phyloP scores from a whole-genome alignment of 2,113 vertebrate genomes.

The Ciconia boyciana region DNA sequence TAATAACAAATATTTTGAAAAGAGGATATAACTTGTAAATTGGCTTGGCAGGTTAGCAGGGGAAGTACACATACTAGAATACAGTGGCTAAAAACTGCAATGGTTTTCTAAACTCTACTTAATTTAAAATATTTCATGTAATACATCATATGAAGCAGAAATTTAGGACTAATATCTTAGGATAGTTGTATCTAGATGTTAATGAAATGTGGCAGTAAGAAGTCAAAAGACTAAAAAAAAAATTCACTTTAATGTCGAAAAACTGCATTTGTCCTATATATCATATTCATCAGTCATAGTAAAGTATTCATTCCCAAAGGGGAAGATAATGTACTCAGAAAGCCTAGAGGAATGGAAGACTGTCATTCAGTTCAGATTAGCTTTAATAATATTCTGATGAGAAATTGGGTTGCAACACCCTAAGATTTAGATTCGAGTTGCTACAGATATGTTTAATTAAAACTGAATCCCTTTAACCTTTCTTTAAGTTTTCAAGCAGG shows the following conservation, averaged over 20 bases:
- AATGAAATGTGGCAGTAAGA: constrained; percentile 35
- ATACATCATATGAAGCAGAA: constrained; percentile 12
- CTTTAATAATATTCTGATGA: constrained; percentile 63
- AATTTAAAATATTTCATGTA: constrained; percentile 26
- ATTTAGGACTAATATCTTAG: neutral
- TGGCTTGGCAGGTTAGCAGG: neutral
- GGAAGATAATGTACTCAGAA: constrained; percentile 43
- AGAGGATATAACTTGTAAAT: neutral
- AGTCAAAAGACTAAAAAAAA: constrained; percentile 1
- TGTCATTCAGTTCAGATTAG: constrained; percentile 65
- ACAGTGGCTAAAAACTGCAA: neutral
- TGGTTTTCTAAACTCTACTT: neutral
- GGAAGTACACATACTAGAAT: neutral
- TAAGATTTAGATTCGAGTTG: constrained; percentile 62
- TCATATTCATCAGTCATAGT: constrained; percentile 52
- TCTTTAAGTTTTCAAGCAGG: constrained; percentile 60
- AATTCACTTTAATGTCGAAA: constrained; percentile 55
- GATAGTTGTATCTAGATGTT: constrained; percentile 46
- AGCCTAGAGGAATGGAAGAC: constrained; percentile 50
- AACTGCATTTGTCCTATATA: constrained; percentile 39
- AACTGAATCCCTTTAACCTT: constrained; percentile 70
- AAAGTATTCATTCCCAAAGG: constrained; percentile 55
- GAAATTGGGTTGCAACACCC: constrained; percentile 56
- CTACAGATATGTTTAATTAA: constrained; percentile 72
- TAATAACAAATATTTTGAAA: neutral